Conservation (phyloP, 1,140 invertebrate genomes). For the Drosophila bifasciata region DNA sequence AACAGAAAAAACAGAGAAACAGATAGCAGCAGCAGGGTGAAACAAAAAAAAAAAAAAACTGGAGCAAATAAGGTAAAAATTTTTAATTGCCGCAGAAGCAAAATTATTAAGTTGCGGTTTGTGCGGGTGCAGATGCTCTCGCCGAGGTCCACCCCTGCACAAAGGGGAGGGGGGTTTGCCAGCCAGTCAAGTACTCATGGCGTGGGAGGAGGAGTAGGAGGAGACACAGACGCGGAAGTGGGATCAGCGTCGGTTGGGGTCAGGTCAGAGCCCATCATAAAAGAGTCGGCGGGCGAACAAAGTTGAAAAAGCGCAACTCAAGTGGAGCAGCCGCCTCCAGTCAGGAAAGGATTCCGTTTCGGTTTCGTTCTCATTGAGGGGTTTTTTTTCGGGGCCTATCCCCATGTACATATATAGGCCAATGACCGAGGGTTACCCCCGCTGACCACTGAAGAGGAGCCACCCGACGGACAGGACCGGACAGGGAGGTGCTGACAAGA, state of each 20-base stretch:
- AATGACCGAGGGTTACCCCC: conserved; percentile 40
- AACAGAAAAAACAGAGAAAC: neutral
- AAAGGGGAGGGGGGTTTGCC: too few species aligned
- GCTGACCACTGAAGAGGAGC: conserved; percentile 11
- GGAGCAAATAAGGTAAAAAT: conserved; percentile 81
- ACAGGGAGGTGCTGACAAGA: conserved; percentile 25
- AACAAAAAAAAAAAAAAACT: conserved; percentile 51
- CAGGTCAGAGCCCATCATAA: conserved; percentile 40
- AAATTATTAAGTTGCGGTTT: conserved; percentile 78
- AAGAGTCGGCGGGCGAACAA: conserved; percentile 38
- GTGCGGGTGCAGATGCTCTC: conserved; percentile 27
- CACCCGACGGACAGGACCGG: neutral
- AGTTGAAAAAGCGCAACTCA: conserved; percentile 56
- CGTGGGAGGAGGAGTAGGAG: too few species aligned
- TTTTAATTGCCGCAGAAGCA: conserved; percentile 78
- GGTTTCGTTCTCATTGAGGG: conserved; percentile 33
- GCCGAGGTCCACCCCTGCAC: neutral
- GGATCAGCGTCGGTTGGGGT: conserved; percentile 3
- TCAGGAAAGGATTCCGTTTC: conserved; percentile 33
- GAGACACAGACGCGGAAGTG: too few species aligned
- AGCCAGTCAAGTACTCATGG: too few species aligned
- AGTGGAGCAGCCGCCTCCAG: conserved; percentile 44
- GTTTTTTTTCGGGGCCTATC: conserved; percentile 8
- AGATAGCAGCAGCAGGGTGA: conserved; percentile 14
- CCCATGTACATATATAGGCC: conserved; percentile 31